Percentiles rank a stretch among this genome's conserved stretches.
Conservation (phyloP, 2,113 vertebrate genomes). For the Etheostoma spectabile region DNA sequence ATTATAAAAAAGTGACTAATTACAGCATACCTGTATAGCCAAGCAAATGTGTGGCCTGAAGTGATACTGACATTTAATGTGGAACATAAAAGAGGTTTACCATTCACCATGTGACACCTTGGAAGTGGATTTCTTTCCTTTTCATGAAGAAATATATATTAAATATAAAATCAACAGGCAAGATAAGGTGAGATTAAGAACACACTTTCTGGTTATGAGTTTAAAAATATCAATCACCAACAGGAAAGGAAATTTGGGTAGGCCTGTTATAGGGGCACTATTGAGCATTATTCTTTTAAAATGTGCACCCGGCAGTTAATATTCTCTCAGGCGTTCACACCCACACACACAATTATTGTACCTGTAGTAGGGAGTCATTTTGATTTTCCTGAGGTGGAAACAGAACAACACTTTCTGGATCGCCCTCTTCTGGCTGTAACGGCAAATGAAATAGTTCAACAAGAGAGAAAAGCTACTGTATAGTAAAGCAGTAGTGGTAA, state of each 20-base stretch:
- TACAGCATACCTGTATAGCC: not conserved
- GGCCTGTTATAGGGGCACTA: not conserved
- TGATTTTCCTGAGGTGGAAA: constrained; percentile 77
- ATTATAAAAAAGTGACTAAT: not conserved
- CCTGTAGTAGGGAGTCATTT: constrained; percentile 62
- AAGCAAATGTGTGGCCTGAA: not conserved
- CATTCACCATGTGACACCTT: not conserved
- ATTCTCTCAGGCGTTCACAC: not conserved
- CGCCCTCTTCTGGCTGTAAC: constrained; percentile 83
- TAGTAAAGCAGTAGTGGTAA: not conserved
- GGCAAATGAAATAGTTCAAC: constrained; percentile 47
- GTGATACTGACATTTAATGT: not conserved
- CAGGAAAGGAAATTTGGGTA: not conserved
- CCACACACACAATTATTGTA: constrained; percentile 37
- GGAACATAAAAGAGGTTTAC: not conserved
- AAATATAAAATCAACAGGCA: not conserved
- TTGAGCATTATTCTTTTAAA: not conserved
- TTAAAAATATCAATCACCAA: not conserved
- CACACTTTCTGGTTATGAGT: not conserved
- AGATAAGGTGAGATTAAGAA: not conserved
- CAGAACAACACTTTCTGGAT: constrained; percentile 77
- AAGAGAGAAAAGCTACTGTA: not conserved
- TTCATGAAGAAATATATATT: not conserved
- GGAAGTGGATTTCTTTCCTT: not conserved
- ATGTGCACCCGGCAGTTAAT: not conserved